phyloP scores from a whole-genome alignment of 2,888 invertebrate genomes.

The Pheosia gnoma region DNA sequence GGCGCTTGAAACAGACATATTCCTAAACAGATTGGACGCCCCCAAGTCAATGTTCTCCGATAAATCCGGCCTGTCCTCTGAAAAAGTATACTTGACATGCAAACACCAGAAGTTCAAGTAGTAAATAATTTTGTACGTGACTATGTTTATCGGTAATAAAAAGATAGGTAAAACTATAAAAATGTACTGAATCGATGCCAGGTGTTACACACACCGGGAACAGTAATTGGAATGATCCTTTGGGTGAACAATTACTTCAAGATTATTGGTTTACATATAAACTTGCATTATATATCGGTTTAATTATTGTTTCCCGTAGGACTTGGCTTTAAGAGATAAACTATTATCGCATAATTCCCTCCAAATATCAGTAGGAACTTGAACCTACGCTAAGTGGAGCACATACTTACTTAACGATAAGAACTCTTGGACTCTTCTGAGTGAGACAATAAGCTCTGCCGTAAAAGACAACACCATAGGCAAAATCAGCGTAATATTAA shows the following conservation, averaged over 20 bases:
- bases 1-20: slow-evolving; percentile 42
- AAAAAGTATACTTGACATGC: slow-evolving; percentile 24
- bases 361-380: not conserved
- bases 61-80: slow-evolving; percentile 70
- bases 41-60: slow-evolving; percentile 24
- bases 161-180: too few species aligned
- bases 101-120: too few species aligned
- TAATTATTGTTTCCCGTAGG: not conserved
- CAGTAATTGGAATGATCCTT: not conserved
- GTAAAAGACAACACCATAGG: slow-evolving; percentile 82
- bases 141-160: too few species aligned
- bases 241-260: not conserved
- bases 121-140: too few species aligned
- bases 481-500: slow-evolving; percentile 72
- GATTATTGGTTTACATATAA: not conserved
- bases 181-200: too few species aligned
- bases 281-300: not conserved
- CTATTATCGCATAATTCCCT: not conserved
- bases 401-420: slow-evolving; percentile 59
- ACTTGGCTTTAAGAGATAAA: not conserved
- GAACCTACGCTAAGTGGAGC: not conserved
- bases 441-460: slow-evolving; percentile 81
- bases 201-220: too few species aligned
- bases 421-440: slow-evolving; percentile 70
- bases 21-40: slow-evolving; percentile 56